Base-by-base conservation (phyloP, 30 jellyfish, hydroid and myxozoan genomes). In the Chrysaora quinquecirrha region DNA sequence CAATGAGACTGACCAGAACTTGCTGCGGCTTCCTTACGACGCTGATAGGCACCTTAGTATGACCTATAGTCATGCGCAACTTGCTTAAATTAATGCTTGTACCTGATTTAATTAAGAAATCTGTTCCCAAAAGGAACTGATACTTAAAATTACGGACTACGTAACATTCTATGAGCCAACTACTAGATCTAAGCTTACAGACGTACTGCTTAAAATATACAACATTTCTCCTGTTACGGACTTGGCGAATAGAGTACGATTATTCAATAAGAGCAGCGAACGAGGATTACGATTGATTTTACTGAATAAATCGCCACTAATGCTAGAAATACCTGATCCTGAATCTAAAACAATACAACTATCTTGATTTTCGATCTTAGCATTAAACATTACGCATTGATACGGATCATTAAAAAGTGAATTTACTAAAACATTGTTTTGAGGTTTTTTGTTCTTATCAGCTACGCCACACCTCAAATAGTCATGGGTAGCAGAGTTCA, bases 321-420 rank as follows among this genome's bases (percentile, higher is more conserved):
- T 18, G 0, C 34, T 47, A 0, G 86, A 19, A 4, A 80, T 65
- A 6, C 86, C 91, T 4, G 91, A 80, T 4, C 86, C 91, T 22
- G 63, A 80, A 65, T 65, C 91, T 25, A 65, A 48, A n/a, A 80
- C 86, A 76, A 60, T 76, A 0, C 60, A 78, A 1, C 79, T 60
- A 29, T 76, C 52, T 24, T 31, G 35, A 38, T 76, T 76, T 21
- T 38, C 79, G 16, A 60, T 30, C 27, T 22, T 56, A 4, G 63
- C 88, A 56, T 30, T 54, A 14, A 25, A 21, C 1, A 79, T 76
- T 27, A 60, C 88, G 35, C 88, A 76, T 32, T 58, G 88, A 76
- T 54, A 61, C 32, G 28, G 1, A 1, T 68, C 21, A 68, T 32
- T 31, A 22, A 1, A 14, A 1, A 64, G 16, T 19, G 32, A 22